Conservation (phyloP, 2,113 vertebrate genomes). For the Perca schrenkii region DNA sequence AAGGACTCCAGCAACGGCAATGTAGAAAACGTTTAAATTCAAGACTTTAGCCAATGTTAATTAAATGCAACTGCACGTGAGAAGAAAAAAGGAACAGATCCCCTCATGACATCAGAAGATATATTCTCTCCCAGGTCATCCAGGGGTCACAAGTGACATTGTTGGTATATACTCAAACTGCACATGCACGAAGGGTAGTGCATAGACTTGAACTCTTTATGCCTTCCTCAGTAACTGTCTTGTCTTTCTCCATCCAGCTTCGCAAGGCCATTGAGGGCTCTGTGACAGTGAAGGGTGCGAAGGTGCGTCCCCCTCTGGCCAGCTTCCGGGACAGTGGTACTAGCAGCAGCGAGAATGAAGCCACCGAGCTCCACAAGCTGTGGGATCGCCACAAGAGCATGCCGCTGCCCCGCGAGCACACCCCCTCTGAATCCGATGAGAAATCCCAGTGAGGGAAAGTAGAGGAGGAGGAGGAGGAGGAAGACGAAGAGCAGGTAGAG, state of each 20-base stretch:
- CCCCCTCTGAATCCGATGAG: slow-evolving; percentile 88
- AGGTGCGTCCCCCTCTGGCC: slow-evolving; percentile 94
- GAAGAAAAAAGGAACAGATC: too few relatives aligned
- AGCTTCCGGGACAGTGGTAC: slow-evolving; percentile 95
- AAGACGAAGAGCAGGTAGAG: slow-evolving; percentile 11
- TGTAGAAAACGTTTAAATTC: too few relatives aligned
- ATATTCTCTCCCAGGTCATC: too few relatives aligned
- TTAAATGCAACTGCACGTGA: too few relatives aligned
- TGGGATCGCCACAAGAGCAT: slow-evolving; percentile 93
- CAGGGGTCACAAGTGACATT: too few relatives aligned
- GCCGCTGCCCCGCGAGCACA: slow-evolving; percentile 88
- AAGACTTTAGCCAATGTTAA: too few relatives aligned
- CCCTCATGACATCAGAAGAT: too few relatives aligned
- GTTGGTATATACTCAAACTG: too few relatives aligned
- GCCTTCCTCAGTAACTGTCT: slow-evolving; percentile 13
- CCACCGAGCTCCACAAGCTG: slow-evolving; percentile 93
- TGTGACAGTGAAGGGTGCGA: slow-evolving; percentile 93
- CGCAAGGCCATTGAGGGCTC: slow-evolving; percentile 98
- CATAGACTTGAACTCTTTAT: background rate
- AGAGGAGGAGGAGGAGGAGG: slow-evolving; percentile 1
- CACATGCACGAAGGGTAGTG: too few relatives aligned
- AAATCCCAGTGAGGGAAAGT: slow-evolving; percentile 85
- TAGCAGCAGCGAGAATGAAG: slow-evolving; percentile 93
- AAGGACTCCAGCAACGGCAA: too few relatives aligned
- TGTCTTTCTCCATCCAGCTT: slow-evolving; percentile 81